Evolutionary conservation across 2,888 invertebrate genomes (phyloP).

Genomic region (Galeopsomyia nigrocyanea): DNA sequence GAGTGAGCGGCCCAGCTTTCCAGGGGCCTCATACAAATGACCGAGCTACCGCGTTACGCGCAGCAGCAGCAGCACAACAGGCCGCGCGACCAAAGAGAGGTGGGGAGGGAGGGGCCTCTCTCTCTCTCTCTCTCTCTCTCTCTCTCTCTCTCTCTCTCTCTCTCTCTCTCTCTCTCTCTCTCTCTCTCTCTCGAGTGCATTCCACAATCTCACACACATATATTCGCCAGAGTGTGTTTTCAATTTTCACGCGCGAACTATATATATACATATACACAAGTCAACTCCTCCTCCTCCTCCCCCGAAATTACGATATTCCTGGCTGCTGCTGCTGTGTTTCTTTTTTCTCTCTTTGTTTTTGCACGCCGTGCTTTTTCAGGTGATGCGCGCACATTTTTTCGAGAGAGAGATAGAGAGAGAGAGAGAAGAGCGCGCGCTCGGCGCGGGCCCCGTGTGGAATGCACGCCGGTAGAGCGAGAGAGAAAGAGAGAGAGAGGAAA

Average conservation of each 20-base stretch:
- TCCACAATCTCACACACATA: slow-evolving; percentile 8
- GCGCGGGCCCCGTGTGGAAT: slow-evolving; percentile 69
- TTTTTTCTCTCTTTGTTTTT: slow-evolving; percentile 51
- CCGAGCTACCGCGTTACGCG: slow-evolving; percentile 68
- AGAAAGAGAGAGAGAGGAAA: slow-evolving; percentile 64
- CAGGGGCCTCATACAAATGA: slow-evolving; percentile 67
- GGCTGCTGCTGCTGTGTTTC: slow-evolving; percentile 40
- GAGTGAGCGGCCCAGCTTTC: slow-evolving; percentile 41
- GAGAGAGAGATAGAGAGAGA: slow-evolving; percentile 20
- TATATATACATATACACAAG: slow-evolving; percentile 18
- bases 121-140: slow-evolving; percentile 49
- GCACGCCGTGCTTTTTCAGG: slow-evolving; percentile 62
- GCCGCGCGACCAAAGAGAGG: background rate
- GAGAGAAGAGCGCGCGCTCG: slow-evolving; percentile 45
- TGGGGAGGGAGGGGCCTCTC: background rate
- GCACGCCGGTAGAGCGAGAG: slow-evolving; percentile 62
- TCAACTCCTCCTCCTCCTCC: slow-evolving; percentile 5
- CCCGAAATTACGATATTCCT: no score
- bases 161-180: slow-evolving; percentile 49
- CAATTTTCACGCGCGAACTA: slow-evolving; percentile 4
- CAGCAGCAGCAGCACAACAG: slow-evolving; percentile 24
- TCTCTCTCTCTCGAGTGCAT: slow-evolving; percentile 28
- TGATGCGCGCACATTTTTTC: slow-evolving; percentile 55
- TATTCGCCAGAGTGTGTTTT: slow-evolving; percentile 7
- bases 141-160: slow-evolving; percentile 40